Base-by-base conservation (phyloP, 2,113 vertebrate genomes). In the Pyxicephalus adspersus region DNA sequence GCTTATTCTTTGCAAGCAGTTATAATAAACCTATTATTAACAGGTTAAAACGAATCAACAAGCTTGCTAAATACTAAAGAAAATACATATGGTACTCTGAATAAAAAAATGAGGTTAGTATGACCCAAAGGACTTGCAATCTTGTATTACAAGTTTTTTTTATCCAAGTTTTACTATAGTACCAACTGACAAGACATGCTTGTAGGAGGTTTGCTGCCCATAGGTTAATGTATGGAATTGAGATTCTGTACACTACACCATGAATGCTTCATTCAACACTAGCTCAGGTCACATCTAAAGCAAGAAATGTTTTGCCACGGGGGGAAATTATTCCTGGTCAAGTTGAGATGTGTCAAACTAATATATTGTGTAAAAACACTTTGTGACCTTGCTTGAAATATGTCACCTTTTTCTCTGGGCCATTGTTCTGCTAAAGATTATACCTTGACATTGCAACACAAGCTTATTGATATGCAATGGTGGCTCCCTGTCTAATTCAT, bases 131-230 rank as follows among this genome's bases (percentile, higher is more conserved):
- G 57, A 72, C 78, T 72, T 72, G 58, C 25, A 54, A 63, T 72
- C 67, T 29, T 80, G 78, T 80, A 31, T 29, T 72, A 80, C 67
- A 79, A 58, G 38, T 66, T 64, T 80, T 80, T 38, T 64, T 72
- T 50, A 29, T 67, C 58, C 20, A n/a, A n/a, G n/a, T n/a, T n/a
- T n/a, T 20, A 31, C 70, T 23, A 26, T 45, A 72, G 50, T 26
- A 80, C 78, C 22, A 80, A 68, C 67, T 58, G 67, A 38, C 67
- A 80, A 71, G 25, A 72, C 15, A 72, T 50, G 50, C 58, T 68
- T 64, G 26, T 31, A 17, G 25, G 77, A 79, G 77, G 22, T 58
- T 68, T 50, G 0, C 64, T 68, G 51, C 77, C 55, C 64, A 79
- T 58, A 79, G 77, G 64, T 79, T 79, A 67, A 79, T 79, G 54